These are phyloP conservation scores for Heliconius eleuchia DNA, from an alignment of 1,140 invertebrate genomes.

Conservation along the genomic window DNA sequence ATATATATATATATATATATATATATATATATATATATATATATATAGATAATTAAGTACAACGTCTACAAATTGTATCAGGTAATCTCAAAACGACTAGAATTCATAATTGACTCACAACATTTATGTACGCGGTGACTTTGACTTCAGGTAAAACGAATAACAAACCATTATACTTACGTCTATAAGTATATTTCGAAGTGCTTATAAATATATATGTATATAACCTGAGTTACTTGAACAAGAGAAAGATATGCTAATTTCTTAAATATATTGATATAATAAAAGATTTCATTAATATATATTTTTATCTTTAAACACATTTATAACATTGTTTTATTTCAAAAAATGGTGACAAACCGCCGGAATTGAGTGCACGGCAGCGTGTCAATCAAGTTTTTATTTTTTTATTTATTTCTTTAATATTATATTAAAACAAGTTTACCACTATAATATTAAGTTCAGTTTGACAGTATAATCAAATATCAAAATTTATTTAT, in stretches of 20 bases:
- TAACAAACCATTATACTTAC: constrained; percentile 10
- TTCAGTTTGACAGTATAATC: neutral
- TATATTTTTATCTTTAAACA: neutral
- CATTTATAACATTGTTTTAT: neutral
- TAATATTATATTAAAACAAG: neutral
- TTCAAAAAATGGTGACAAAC: neutral
- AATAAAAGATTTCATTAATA: neutral
- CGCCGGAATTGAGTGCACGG: too few relatives aligned
- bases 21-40: too few relatives aligned
- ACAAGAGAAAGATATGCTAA: neutral
- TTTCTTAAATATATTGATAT: neutral
- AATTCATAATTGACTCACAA: constrained; percentile 68
- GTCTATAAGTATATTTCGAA: constrained; percentile 33
- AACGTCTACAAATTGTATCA: constrained; percentile 33
- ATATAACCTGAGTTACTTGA: neutral
- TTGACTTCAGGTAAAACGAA: constrained; percentile 5
- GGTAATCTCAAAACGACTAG: constrained; percentile 75
- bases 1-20: constrained; percentile 13
- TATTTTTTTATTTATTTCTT: neutral
- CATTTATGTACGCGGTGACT: constrained; percentile 44
- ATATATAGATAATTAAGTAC: constrained; percentile 47
- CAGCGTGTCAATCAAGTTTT: too few relatives aligned
- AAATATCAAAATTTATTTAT: constrained; percentile 6
- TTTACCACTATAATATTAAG: neutral
- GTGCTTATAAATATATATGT: neutral